Evolutionary conservation across 2,797 vertebrate genomes (phyloP), one percentile per base, ranked within the genome.

Genomic region (Mus spretus): DNA sequence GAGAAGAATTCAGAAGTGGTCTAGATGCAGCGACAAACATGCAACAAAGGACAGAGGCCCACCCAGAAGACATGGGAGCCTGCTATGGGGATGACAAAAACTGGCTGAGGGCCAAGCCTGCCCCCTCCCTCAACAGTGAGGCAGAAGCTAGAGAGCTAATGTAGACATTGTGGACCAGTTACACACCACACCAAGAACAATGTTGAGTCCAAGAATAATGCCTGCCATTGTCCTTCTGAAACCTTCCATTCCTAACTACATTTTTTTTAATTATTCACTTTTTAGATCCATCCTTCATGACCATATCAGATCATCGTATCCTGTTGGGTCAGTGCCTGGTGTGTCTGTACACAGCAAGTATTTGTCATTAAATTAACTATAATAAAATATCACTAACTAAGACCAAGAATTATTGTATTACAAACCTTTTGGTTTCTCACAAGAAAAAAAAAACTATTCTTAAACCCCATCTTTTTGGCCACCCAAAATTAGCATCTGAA

Each of bases 21-120:
- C 28, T 79, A 87, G 47, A 89, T 82, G 93, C 37, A 7, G 92
- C 79, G 75, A 94, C 90, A 93, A 95, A 88, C 50, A 65, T 22
- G 77, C 84, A 95, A 96, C 95, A 90, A 93, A 96, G 96, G 92
- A 96, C 9, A 0, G 83, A 72, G 74, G 96, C 96, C 97, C 97
- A 97, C 98, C 98, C 98, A 96, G 93, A 96, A 97, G 94, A 96
- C 87, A 55, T 47, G 93, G 92, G 89, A 95, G 83, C 80, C 95
- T 84, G 78, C 72, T 26, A 19, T 11, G 78, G 79, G 65, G 82
- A 92, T 85, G 72, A 77, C 78, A 90, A 44, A 92, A 12, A 0
- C 81, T 96, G 96, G 95, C 89, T 0, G 1, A 2, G 50, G 14
- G 74, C 93, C 94, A 92, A 57, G 15, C 31, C 55, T 3, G 10